phyloP scores from a whole-genome alignment of 2,797 vertebrate genomes.

The Anguilla anguilla region DNA sequence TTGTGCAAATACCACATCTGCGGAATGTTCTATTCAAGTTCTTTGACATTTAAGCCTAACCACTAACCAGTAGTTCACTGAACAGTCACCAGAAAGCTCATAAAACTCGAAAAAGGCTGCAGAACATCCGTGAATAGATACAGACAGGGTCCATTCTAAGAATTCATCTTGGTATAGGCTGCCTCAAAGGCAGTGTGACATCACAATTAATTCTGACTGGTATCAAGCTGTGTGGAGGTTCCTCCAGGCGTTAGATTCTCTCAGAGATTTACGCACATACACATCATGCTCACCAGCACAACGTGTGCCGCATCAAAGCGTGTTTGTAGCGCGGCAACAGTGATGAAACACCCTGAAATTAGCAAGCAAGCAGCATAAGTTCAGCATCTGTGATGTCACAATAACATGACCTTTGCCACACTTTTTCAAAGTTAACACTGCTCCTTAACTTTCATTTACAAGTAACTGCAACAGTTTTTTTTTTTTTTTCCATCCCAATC shows the following conservation, averaged over 20 bases:
- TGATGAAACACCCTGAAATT: background rate
- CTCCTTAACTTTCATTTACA: background rate
- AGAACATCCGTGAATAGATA: background rate
- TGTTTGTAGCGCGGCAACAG: background rate
- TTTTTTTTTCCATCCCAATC: background rate
- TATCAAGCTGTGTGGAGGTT: background rate
- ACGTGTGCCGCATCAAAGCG: too few species aligned
- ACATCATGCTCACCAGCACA: background rate
- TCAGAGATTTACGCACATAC: background rate
- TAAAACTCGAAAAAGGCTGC: background rate
- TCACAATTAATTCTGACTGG: background rate
- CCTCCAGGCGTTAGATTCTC: background rate
- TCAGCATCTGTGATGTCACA: background rate
- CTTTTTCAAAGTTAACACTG: background rate
- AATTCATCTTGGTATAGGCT: background rate
- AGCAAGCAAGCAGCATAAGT: background rate
- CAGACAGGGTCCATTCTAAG: background rate
- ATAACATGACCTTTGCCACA: background rate
- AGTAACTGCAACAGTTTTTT: background rate
- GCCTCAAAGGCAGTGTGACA: background rate
- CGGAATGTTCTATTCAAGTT: background rate
- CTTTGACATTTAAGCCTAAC: background rate
- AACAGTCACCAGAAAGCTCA: background rate
- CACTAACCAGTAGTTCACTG: too few species aligned
- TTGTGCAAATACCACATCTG: background rate